These are phyloP conservation scores for Lypha dubia DNA, from an alignment of 2,888 invertebrate species.

Conservation along the genomic window DNA sequence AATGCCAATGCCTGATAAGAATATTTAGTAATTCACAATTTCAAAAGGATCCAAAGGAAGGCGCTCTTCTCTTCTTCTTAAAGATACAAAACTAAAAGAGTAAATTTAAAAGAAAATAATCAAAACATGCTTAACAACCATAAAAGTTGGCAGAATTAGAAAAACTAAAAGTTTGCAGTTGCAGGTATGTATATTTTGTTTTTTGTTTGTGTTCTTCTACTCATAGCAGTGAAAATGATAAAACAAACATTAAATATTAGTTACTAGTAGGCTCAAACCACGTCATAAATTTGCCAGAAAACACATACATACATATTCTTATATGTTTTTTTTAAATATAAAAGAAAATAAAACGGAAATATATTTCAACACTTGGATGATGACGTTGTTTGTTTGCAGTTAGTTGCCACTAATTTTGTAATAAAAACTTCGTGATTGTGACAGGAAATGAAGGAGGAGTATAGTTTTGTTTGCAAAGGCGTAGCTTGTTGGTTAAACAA, in stretches of 20 bases:
- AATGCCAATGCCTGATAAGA: constrained; percentile 46
- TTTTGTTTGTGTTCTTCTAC: no score
- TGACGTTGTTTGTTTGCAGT: neutral
- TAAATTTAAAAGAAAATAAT: neutral
- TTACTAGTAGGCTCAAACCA: neutral
- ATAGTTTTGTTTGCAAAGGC: neutral
- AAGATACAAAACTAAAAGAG: neutral
- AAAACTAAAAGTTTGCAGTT: neutral
- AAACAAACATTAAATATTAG: neutral
- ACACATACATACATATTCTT: no score
- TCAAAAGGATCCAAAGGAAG: neutral
- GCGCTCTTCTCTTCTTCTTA: no score
- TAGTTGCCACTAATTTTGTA: neutral
- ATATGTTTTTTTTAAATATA: no score
- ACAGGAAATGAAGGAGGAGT: neutral
- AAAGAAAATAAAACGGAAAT: neutral
- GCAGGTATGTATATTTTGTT: no score
- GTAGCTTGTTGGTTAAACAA: no score
- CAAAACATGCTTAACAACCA: constrained; percentile 7
- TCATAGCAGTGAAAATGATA: neutral
- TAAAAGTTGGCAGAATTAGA: constrained; percentile 23
- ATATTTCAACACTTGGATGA: neutral
- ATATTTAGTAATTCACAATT: constrained; percentile 22
- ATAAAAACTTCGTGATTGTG: neutral
- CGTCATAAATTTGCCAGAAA: neutral